Evolutionary conservation across 2,113 vertebrate species (phyloP).

Genomic region (Aythya baeri): DNA sequence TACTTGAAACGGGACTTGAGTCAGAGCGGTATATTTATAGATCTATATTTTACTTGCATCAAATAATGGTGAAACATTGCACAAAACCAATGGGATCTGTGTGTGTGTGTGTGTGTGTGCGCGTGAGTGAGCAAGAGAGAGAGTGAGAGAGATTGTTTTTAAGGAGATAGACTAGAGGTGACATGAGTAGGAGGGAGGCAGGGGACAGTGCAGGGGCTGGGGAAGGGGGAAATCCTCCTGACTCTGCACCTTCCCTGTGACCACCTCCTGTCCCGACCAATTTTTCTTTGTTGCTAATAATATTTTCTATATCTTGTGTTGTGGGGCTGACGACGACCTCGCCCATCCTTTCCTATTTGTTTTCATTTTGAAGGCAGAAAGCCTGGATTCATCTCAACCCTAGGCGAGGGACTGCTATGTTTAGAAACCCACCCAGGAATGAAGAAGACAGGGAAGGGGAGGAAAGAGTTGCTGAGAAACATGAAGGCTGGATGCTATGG

Average conservation of each 20-base stretch:
- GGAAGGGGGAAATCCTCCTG: background rate
- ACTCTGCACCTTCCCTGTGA: conserved; percentile 2
- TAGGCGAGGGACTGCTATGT: conserved; percentile 37
- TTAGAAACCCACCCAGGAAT: conserved; percentile 48
- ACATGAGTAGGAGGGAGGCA: conserved; percentile 21
- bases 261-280: conserved; percentile 1
- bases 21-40: conserved; percentile 69
- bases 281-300: conserved; percentile 60
- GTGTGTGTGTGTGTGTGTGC: background rate
- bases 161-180: background rate
- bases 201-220: background rate
- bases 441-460: conserved; percentile 15
- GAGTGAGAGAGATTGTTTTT: conserved; percentile 24
- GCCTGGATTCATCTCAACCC: conserved; percentile 49
- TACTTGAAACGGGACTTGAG: conserved; percentile 75
- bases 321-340: conserved; percentile 45
- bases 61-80: conserved; percentile 68
- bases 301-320: conserved; percentile 58
- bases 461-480: conserved; percentile 25
- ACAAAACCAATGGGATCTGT: conserved; percentile 57
- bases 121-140: background rate
- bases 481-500: background rate
- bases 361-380: conserved; percentile 42
- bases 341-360: conserved; percentile 26
- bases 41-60: conserved; percentile 76